Conservation (phyloP, 2,888 invertebrate genomes). For the Ectemnius continuus region DNA sequence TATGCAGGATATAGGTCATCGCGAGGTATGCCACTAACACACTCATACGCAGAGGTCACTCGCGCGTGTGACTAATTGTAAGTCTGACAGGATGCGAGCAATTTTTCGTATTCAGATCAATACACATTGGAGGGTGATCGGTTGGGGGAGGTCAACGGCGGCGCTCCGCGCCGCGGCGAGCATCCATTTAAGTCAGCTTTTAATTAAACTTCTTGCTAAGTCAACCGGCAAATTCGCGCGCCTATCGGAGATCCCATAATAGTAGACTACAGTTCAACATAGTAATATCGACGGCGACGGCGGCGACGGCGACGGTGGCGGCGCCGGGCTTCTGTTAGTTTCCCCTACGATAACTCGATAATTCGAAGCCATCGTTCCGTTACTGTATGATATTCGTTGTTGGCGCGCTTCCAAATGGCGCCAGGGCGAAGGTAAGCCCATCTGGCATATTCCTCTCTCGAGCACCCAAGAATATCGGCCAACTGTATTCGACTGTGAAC, state of each 20-base stretch:
- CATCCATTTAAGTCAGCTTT: too few relatives aligned
- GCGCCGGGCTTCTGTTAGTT: constrained; percentile 21
- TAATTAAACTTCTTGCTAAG: not conserved
- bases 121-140: constrained; percentile 6
- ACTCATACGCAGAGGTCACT: too few relatives aligned
- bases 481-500: constrained; percentile 28
- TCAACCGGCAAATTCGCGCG: constrained; percentile 13
- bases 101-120: not conserved
- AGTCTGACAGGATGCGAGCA: constrained; percentile 6
- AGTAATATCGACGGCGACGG: constrained; percentile 40
- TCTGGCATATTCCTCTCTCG: constrained; percentile 34
- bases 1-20: too few relatives aligned
- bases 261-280: not conserved
- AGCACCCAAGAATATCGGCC: constrained; percentile 31
- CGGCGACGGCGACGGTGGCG: too few relatives aligned
- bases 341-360: constrained; percentile 49
- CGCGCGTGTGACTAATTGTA: too few relatives aligned
- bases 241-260: not conserved
- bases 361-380: constrained; percentile 45
- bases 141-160: not conserved
- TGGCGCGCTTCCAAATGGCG: constrained; percentile 39
- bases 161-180: too few relatives aligned
- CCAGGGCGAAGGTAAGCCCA: constrained; percentile 28
- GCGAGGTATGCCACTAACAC: too few relatives aligned
- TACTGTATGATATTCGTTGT: constrained; percentile 42